Percentiles rank a stretch among this genome's conserved stretches.
phyloP scores from a whole-genome alignment of 2,113 vertebrate genomes.

The Coptodon bakossiorum region DNA sequence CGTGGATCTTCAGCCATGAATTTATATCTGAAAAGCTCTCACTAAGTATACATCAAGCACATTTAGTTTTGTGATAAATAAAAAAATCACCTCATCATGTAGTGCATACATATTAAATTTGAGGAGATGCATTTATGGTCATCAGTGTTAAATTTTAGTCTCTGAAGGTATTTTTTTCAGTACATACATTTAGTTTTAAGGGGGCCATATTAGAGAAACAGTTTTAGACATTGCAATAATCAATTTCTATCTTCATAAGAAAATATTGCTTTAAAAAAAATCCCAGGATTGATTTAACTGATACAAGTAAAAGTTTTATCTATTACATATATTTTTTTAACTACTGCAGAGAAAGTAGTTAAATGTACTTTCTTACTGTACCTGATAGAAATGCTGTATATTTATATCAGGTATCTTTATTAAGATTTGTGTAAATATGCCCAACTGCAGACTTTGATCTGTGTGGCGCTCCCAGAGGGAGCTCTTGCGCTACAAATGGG shows the following conservation, averaged over 20 bases:
- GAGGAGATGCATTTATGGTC: background rate
- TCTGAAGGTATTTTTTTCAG: background rate
- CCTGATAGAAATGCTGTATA: background rate
- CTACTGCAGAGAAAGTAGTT: background rate
- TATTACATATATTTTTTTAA: background rate
- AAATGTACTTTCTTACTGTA: background rate
- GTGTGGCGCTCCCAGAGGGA: conserved; percentile 64
- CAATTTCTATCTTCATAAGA: background rate
- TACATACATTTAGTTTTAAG: background rate
- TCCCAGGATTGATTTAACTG: background rate
- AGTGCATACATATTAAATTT: background rate
- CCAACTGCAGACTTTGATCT: background rate
- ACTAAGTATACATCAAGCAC: background rate
- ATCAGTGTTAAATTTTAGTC: background rate
- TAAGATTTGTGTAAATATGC: conserved; percentile 1
- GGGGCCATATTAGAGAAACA: background rate
- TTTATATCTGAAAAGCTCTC: background rate
- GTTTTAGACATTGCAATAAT: background rate
- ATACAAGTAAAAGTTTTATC: background rate
- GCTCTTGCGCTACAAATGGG: conserved; percentile 67
- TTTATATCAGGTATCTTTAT: background rate
- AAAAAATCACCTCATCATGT: background rate
- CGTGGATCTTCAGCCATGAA: background rate
- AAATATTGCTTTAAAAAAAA: background rate
- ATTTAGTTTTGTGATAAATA: background rate